These are phyloP conservation scores for Dufourea novaeangliae DNA, from an alignment of 1,140 invertebrate species.

Conservation along the genomic window DNA sequence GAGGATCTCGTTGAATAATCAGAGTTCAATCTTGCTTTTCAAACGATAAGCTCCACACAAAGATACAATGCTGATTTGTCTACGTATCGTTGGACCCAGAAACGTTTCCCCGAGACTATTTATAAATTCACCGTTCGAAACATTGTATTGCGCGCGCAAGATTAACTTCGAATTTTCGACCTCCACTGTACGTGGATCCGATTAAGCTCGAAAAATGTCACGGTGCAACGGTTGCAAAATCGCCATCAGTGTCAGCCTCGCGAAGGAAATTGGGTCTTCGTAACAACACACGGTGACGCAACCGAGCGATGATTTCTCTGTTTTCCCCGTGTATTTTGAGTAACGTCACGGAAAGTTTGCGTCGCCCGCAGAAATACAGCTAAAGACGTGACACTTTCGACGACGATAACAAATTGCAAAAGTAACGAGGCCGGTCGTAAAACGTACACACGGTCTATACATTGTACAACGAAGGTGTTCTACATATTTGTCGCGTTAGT, in stretches of 20 bases:
- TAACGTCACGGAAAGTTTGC: constrained; percentile 39
- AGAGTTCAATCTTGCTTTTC: background rate
- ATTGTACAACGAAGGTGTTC: constrained; percentile 38
- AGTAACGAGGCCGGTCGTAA: background rate
- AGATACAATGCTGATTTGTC: constrained; percentile 16
- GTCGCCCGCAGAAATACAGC: constrained; percentile 2
- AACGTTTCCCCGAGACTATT: background rate
- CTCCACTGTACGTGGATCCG: too few species aligned
- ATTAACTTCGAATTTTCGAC: too few species aligned
- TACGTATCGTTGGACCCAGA: background rate
- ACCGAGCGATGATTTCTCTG: background rate
- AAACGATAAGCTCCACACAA: background rate
- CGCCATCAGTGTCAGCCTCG: too few species aligned
- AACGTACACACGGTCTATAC: constrained; percentile 5
- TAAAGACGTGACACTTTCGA: constrained; percentile 25
- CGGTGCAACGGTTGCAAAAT: background rate
- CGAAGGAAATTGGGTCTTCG: background rate
- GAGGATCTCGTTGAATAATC: constrained; percentile 23
- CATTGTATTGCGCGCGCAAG: too few species aligned
- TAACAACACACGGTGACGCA: constrained; percentile 10
- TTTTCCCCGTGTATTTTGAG: constrained; percentile 14
- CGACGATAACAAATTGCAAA: constrained; percentile 40
- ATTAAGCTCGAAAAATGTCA: too few species aligned
- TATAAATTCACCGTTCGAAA: background rate
- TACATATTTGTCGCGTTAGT: constrained; percentile 43